Base-by-base conservation (phyloP, 2,797 vertebrate genomes). In the Sciaenops ocellatus region DNA sequence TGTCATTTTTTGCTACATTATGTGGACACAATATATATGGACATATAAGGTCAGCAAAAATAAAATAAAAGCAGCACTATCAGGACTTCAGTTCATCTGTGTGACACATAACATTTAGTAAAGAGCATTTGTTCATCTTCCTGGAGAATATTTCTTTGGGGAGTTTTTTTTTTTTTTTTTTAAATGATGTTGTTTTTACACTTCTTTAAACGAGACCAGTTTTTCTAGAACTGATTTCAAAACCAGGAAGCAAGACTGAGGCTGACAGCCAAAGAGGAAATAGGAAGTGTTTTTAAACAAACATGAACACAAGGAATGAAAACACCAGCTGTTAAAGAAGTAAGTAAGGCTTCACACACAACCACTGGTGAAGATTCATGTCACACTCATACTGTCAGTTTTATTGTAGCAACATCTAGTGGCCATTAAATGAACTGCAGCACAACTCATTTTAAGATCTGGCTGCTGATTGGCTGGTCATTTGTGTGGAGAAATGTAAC, bases 201-300 rank as follows among this genome's bases (percentile, higher is more conserved):
- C 24, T 70, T 0, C 3, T 22, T 54, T 9, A n/a, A 34, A 28
- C 48, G 18, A 22, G 16, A 77, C 64, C n/a, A n/a, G 72, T 82
- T 82, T 71, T 13, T 80, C 77, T 22, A 16, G 52, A 41, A 24
- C 48, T 13, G 18, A 50, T 67, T 65, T 1, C 6, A 28, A 22
- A 26, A n/a, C 2, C 20, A 22, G 8, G 22, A 22, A 0, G 0
- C 1, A 6, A 63, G 9, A 6, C 54, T 3, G 17, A 59, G 12
- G 22, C 54, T 24, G 3, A 16, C 12, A 5, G 22, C 4, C 1
- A 4, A n/a, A 3, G 30, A 78, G 26, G 30, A 76, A 79, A 13
- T 4, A 67, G 50, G 55, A 78, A 67, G 1, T 71, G 11, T 6
- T 15, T 46, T 13, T 20, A 26, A 56, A 41, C 8, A 38, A 13